phyloP scores from a whole-genome alignment of 2,113 vertebrate species.

The Morone chrysops region DNA sequence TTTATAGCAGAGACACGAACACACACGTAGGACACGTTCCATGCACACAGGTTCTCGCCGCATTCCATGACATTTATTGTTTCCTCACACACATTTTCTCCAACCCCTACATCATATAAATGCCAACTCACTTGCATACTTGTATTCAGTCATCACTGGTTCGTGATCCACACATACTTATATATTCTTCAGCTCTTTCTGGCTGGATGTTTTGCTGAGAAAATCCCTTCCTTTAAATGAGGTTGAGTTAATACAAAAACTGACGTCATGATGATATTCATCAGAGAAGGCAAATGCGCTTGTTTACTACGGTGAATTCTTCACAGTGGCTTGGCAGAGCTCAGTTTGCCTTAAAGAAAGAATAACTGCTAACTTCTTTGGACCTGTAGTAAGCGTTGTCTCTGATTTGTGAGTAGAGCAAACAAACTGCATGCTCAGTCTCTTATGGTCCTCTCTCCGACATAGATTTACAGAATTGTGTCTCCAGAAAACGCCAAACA shows the following conservation, averaged over 20 bases:
- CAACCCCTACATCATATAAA: background rate
- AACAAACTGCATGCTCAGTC: constrained; percentile 6
- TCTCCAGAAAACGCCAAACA: constrained; percentile 11
- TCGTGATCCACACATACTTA: constrained; percentile 1
- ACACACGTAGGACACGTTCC: background rate
- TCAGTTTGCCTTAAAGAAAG: too few species aligned
- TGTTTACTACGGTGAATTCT: too few species aligned
- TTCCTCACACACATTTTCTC: background rate
- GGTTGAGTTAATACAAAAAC: too few species aligned
- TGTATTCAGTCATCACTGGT: background rate
- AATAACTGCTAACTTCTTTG: too few species aligned
- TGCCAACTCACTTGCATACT: background rate
- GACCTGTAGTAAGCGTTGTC: too few species aligned
- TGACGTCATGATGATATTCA: too few species aligned
- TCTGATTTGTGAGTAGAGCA: background rate
- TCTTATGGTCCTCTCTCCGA: background rate
- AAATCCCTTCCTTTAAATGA: too few species aligned
- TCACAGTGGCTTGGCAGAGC: too few species aligned
- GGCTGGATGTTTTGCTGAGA: too few species aligned
- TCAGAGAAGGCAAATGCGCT: too few species aligned
- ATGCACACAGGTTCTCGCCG: background rate
- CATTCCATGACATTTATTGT: background rate
- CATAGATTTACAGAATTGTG: background rate
- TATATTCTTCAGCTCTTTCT: too few species aligned
- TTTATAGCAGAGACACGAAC: background rate